These are phyloP conservation scores for Avahi laniger DNA, from an alignment of 2,797 vertebrate genomes.

Conservation along the genomic window DNA sequence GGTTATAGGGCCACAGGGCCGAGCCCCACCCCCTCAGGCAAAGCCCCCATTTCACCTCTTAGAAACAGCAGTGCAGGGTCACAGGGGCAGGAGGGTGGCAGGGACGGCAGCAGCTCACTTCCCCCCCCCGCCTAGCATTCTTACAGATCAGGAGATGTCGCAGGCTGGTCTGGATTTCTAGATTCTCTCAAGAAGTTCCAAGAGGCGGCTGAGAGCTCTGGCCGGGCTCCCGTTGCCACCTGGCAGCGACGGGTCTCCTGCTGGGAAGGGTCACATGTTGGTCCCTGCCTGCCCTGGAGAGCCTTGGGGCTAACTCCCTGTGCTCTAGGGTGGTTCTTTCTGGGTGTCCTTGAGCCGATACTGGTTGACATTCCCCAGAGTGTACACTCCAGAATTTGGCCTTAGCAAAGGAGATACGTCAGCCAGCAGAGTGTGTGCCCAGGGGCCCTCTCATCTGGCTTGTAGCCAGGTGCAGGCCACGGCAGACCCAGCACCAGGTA, in stretches of 20 bases:
- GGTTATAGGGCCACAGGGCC: fast-evolving
- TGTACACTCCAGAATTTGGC: fast-evolving
- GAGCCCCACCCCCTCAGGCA: not conserved
- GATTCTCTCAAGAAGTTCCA: not conserved
- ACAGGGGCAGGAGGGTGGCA: fast-evolving
- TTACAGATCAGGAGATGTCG: not conserved
- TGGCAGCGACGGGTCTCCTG: not conserved
- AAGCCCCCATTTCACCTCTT: not conserved
- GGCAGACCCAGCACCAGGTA: fast-evolving
- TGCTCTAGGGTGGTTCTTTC: not conserved
- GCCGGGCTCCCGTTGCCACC: fast-evolving
- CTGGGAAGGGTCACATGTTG: not conserved
- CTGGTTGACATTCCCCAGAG: not conserved
- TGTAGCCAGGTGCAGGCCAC: not conserved
- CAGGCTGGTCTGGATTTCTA: not conserved
- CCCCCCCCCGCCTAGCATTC: fast-evolving
- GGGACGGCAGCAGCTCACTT: fast-evolving
- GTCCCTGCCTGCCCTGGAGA: not conserved
- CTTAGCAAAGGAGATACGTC: not conserved
- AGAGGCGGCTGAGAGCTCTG: not conserved
- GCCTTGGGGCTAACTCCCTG: not conserved
- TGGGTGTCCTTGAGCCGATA: too few relatives aligned
- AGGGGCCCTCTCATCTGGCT: too few relatives aligned
- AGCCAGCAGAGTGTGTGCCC: too few relatives aligned
- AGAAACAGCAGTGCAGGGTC: too few relatives aligned